A percentile compares a stretch with the other conserved stretches of the same genome.
These are phyloP conservation scores for Rhabdornis inornatus DNA, from an alignment of 2,113 vertebrate genomes.

Conservation along the genomic window DNA sequence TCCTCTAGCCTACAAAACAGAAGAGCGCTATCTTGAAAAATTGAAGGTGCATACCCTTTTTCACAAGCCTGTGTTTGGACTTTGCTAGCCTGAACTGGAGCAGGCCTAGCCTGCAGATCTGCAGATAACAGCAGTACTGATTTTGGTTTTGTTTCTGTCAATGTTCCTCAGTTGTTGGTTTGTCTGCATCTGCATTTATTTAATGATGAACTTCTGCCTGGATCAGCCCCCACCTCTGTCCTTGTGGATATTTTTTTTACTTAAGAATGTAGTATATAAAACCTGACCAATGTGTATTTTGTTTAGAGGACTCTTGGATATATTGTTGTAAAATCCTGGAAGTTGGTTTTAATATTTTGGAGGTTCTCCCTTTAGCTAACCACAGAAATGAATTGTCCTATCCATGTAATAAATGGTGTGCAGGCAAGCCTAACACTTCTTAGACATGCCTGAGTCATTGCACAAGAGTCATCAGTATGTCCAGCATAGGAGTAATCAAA, in stretches of 20 bases:
- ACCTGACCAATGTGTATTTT: not conserved
- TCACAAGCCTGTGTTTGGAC: not conserved
- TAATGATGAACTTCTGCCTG: not conserved
- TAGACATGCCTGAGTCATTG: not conserved
- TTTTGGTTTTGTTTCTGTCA: not conserved
- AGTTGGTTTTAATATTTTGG: not conserved
- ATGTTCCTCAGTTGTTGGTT: not conserved
- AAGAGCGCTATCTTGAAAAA: not conserved
- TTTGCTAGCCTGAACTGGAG: not conserved
- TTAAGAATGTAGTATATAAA: not conserved
- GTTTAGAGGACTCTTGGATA: constrained; percentile 14
- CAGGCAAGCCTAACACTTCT: not conserved
- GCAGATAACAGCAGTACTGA: not conserved
- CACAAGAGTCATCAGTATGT: accelerated
- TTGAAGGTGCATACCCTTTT: not conserved
- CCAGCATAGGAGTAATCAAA: not conserved
- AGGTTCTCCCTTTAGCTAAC: not conserved
- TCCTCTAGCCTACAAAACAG: not conserved
- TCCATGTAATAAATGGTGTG: not conserved
- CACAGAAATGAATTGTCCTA: not conserved
- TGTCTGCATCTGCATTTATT: constrained; percentile 12
- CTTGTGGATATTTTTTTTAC: not conserved
- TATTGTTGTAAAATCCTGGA: not conserved
- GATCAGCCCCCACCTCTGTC: not conserved
- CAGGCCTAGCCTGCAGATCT: not conserved